These are phyloP conservation scores for Cydia pomonella DNA, from an alignment of 1,140 invertebrate species.

Conservation along the genomic window DNA sequence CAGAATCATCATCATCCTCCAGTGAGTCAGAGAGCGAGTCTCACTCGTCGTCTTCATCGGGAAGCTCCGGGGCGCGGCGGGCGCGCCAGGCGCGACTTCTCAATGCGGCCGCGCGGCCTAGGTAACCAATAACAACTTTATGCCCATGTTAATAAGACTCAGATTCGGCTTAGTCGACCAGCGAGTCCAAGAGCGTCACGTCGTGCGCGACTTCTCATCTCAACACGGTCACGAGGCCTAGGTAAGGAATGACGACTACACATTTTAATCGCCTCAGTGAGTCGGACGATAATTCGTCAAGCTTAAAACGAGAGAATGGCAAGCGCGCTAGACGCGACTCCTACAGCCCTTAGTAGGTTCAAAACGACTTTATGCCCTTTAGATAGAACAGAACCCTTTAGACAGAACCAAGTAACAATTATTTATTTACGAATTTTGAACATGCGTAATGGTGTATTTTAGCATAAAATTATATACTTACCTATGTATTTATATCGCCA, in stretches of 20 bases:
- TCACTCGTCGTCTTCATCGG: constrained; percentile 80
- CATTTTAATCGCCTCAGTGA: constrained; percentile 46
- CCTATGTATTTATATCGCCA: neutral
- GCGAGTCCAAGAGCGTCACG: constrained; percentile 79
- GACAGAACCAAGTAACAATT: neutral
- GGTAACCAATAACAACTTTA: constrained; percentile 42
- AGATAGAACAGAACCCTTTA: neutral
- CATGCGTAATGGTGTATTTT: too few species aligned
- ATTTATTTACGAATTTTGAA: too few species aligned
- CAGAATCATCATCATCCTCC: constrained; percentile 79
- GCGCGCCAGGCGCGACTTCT: constrained; percentile 62
- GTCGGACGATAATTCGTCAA: constrained; percentile 77
- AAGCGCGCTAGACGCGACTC: constrained; percentile 64
- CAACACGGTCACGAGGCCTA: constrained; percentile 65
- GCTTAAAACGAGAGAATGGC: constrained; percentile 71
- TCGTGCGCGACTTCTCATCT: constrained; percentile 61
- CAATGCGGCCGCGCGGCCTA: constrained; percentile 67
- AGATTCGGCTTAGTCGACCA: constrained; percentile 80
- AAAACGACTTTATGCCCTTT: neutral
- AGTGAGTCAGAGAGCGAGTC: constrained; percentile 81
- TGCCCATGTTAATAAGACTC: neutral
- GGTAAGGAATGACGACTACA: constrained; percentile 41
- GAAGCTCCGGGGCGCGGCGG: constrained; percentile 69
- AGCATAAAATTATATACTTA: too few species aligned
- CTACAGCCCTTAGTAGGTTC: constrained; percentile 17